Percentiles rank a stretch among this genome's conserved stretches.
These are phyloP conservation scores for Gambelia wislizenii DNA, from an alignment of 2,797 vertebrate genomes.

Conservation along the genomic window DNA sequence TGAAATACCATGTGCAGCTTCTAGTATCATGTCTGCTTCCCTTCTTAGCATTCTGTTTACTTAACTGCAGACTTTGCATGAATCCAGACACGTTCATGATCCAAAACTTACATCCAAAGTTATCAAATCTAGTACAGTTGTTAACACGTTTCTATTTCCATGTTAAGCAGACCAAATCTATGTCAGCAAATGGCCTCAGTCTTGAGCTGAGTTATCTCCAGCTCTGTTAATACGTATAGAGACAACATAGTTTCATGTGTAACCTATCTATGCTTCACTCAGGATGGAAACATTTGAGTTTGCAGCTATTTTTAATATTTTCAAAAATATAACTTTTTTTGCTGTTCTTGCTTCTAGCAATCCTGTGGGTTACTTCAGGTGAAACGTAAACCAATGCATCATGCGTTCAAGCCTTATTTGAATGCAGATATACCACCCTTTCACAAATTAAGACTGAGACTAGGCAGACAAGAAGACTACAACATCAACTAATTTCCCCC, in stretches of 20 bases:
- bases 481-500: too few species aligned
- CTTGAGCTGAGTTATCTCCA: background rate
- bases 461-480: background rate
- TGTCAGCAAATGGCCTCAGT: background rate
- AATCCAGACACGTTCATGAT: background rate
- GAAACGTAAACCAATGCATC: background rate
- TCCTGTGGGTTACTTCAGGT: too few species aligned
- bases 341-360: too few species aligned
- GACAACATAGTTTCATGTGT: too few species aligned
- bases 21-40: background rate
- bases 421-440: background rate
- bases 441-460: background rate
- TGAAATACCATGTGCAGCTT: conserved; percentile 15
- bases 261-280: too few species aligned
- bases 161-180: background rate
- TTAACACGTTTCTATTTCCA: background rate
- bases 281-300: too few species aligned
- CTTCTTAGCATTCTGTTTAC: background rate
- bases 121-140: background rate
- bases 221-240: background rate
- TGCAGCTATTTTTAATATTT: too few species aligned
- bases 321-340: too few species aligned
- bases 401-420: background rate
- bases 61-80: conserved; percentile 5
- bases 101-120: background rate